These are phyloP conservation scores for Grammomys surdaster DNA, from an alignment of 2,113 vertebrate genomes.

Conservation along the genomic window DNA sequence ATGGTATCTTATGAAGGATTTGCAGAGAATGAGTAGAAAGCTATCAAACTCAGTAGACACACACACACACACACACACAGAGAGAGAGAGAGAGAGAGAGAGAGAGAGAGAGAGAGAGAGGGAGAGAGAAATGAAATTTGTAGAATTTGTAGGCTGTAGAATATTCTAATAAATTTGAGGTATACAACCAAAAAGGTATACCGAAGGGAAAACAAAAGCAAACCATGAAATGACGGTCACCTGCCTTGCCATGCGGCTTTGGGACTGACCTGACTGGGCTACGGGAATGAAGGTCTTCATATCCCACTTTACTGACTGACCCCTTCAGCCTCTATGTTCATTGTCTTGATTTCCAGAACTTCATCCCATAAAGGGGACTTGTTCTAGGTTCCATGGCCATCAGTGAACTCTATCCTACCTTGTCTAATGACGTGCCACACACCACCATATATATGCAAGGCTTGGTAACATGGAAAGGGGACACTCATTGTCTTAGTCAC, in stretches of 20 bases:
- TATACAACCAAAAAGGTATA: background rate
- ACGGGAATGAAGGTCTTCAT: background rate
- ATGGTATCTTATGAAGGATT: background rate
- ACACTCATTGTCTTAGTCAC: background rate
- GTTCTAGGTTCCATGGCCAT: background rate
- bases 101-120: no score
- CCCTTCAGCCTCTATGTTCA: background rate
- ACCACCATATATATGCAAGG: background rate
- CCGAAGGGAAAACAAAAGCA: background rate
- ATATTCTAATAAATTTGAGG: background rate
- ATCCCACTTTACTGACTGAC: background rate
- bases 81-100: no score
- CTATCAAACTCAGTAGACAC: background rate
- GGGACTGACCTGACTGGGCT: background rate
- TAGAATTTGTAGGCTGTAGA: background rate
- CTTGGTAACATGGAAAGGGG: background rate
- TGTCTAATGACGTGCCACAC: background rate
- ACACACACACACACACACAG: background rate
- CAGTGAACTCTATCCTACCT: background rate
- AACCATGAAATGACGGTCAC: background rate
- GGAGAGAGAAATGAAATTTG: no score
- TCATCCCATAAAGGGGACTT: background rate
- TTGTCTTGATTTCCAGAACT: conserved; percentile 22
- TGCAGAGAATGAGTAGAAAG: background rate
- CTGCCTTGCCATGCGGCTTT: background rate